Percentiles rank a stretch among this genome's conserved stretches.
phyloP scores from a whole-genome alignment of 1,140 invertebrate species.

The Vollenhovia emeryi region DNA sequence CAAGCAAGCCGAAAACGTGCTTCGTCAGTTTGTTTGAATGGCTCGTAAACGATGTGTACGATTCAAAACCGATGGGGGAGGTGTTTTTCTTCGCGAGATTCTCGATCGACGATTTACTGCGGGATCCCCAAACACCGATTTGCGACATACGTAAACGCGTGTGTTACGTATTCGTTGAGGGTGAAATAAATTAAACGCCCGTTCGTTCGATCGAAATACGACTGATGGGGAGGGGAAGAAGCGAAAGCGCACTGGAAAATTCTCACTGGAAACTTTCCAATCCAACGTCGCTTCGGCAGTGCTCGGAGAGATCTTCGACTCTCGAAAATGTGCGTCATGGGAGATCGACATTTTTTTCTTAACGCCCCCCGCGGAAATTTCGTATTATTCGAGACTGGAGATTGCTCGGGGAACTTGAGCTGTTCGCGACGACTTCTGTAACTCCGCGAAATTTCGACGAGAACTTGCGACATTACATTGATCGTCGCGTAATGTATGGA shows the following conservation, averaged over 20 bases:
- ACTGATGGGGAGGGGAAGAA: not conserved
- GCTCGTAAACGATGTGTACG: not conserved
- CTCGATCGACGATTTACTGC: not conserved
- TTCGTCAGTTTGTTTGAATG: conserved; percentile 23
- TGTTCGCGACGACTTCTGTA: conserved; percentile 7
- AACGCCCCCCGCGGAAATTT: not conserved
- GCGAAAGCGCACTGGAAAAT: not conserved
- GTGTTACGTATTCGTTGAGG: conserved; percentile 11
- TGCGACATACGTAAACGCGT: not conserved
- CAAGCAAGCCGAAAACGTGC: conserved; percentile 1
- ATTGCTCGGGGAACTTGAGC: conserved; percentile 9
- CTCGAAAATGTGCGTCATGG: conserved; percentile 7
- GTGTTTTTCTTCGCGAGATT: conserved; percentile 10
- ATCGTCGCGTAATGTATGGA: not conserved
- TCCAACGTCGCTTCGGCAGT: conserved; percentile 10
- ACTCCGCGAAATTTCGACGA: conserved; percentile 1
- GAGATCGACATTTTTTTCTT: conserved; percentile 40
- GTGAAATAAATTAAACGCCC: conserved; percentile 43
- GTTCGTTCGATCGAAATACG: conserved; percentile 10
- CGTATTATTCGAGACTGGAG: conserved; percentile 22
- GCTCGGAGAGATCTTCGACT: not conserved
- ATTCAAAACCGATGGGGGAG: not conserved
- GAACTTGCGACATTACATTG: conserved; percentile 15
- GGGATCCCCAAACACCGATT: not conserved
- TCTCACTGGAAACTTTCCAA: conserved; percentile 31